Conservation (phyloP, 64 coral and sea anemone genomes). For the Trachythela sp. region DNA sequence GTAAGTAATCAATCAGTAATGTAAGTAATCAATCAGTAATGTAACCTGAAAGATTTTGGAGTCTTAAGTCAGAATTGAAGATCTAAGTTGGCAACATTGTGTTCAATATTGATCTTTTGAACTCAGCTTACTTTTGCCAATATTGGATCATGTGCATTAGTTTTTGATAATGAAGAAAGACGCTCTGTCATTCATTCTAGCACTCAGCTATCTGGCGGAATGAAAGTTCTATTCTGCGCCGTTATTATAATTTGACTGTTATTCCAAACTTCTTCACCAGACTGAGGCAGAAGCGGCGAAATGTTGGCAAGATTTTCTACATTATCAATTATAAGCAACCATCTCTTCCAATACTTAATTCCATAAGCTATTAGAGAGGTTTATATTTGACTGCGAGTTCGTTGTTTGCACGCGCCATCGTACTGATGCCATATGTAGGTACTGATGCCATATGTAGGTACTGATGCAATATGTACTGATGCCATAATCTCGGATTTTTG, state of each 20-base stretch:
- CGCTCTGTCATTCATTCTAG: not conserved
- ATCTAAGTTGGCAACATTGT: no score
- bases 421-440: no score
- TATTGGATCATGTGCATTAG: not conserved
- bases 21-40: no score
- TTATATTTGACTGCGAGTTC: no score
- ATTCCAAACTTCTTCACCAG: constrained; percentile 1
- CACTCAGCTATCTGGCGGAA: not conserved
- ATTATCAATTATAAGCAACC: not conserved
- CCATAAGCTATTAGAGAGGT: not conserved
- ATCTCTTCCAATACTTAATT: not conserved
- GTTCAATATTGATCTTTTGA: no score
- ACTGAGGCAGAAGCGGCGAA: not conserved
- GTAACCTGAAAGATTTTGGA: no score
- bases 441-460: no score
- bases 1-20: no score
- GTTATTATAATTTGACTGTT: constrained; percentile 36
- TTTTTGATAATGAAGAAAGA: not conserved
- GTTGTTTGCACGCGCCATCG: no score
- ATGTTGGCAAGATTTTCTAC: not conserved
- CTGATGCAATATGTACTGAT: no score
- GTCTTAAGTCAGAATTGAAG: no score
- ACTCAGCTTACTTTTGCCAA: not conserved
- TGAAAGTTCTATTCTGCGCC: constrained; percentile 21
- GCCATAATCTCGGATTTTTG: no score